A percentile compares a stretch with the other conserved stretches of the same genome.
These are phyloP conservation scores for Caracal caracal DNA, from an alignment of 2,113 vertebrate genomes.

Conservation along the genomic window DNA sequence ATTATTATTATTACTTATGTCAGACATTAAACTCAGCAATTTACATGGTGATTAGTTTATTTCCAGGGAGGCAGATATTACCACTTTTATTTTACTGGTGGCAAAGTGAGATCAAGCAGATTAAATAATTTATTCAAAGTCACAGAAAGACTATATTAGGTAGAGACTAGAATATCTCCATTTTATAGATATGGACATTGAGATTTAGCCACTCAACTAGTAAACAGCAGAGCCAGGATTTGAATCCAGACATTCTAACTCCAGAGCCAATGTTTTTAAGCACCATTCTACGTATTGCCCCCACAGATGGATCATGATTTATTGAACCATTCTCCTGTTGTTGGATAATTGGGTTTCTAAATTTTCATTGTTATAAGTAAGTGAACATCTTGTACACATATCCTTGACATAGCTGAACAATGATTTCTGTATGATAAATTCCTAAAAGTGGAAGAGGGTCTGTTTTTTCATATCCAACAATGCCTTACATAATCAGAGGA, in stretches of 20 bases:
- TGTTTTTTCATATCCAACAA: neutral
- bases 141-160: neutral
- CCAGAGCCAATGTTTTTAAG: neutral
- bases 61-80: neutral
- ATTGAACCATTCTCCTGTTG: neutral
- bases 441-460: neutral
- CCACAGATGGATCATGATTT: neutral
- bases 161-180: neutral
- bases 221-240: neutral
- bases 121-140: neutral
- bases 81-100: neutral
- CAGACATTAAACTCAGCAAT: neutral
- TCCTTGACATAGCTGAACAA: neutral
- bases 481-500: neutral
- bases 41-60: neutral
- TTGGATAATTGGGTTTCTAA: neutral
- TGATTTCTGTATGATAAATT: neutral
- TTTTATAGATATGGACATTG: neutral
- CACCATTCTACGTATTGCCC: neutral
- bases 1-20: neutral
- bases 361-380: neutral
- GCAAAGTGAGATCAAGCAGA: neutral
- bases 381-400: neutral
- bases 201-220: neutral
- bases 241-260: neutral